Conservation (phyloP, 2,113 vertebrate genomes). For the Megaceryle maxima region DNA sequence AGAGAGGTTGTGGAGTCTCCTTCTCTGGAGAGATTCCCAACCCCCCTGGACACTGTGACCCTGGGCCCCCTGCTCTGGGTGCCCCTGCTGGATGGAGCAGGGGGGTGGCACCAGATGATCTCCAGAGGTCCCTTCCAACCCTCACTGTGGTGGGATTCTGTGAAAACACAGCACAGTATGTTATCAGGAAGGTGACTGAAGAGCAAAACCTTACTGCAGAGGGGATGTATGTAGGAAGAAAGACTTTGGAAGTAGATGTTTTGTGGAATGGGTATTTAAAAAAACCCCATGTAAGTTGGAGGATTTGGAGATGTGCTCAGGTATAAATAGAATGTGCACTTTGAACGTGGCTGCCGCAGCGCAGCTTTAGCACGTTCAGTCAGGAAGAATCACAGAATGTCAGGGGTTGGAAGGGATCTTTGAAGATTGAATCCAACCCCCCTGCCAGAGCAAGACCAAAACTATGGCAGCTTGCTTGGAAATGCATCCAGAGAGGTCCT, state of each 20-base stretch:
- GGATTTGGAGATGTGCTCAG: background rate
- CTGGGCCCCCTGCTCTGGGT: background rate
- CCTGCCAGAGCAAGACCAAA: too few relatives aligned
- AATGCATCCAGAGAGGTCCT: too few relatives aligned
- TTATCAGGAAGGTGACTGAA: background rate
- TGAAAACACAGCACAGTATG: fast-evolving
- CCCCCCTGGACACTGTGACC: too few relatives aligned
- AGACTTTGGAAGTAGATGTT: background rate
- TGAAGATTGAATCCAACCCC: too few relatives aligned
- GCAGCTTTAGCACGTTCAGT: background rate
- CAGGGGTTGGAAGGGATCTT: too few relatives aligned
- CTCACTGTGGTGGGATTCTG: background rate
- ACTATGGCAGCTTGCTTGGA: too few relatives aligned
- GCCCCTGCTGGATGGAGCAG: background rate
- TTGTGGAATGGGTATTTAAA: background rate
- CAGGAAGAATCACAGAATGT: background rate
- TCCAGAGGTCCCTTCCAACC: background rate
- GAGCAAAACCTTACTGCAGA: background rate
- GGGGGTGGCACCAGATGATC: background rate
- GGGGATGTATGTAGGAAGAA: background rate
- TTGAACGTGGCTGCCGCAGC: background rate
- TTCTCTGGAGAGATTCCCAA: too few relatives aligned
- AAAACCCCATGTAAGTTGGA: background rate
- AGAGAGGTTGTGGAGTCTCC: too few relatives aligned
- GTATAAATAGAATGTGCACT: fast-evolving